phyloP scores from a whole-genome alignment of 2,113 vertebrate genomes.

The Paramormyrops kingsleyae region DNA sequence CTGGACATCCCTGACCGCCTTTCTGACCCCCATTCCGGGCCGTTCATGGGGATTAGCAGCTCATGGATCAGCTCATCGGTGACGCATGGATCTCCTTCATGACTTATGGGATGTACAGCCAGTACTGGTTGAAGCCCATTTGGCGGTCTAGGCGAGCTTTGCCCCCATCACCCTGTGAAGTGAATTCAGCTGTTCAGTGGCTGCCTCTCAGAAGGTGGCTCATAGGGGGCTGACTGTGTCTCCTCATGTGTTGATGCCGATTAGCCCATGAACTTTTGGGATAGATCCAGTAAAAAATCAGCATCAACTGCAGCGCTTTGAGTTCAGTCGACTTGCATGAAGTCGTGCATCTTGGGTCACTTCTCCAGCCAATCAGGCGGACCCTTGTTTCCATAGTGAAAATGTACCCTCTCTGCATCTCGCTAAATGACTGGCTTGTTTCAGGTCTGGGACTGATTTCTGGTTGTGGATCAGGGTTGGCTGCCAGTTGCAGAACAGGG shows the following conservation, averaged over 20 bases:
- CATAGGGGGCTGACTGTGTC: not conserved
- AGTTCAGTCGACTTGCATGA: not conserved
- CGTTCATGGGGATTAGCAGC: constrained; percentile 54
- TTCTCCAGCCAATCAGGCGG: not conserved
- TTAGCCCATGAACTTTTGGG: not conserved
- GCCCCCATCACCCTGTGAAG: not conserved
- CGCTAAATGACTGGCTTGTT: not conserved
- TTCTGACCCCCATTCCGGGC: constrained; percentile 44
- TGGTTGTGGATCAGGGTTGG: not conserved
- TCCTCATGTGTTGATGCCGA: not conserved
- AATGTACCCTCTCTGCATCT: not conserved
- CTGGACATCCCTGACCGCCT: not conserved
- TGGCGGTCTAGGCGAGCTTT: not conserved
- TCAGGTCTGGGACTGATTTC: not conserved
- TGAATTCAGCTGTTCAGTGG: not conserved
- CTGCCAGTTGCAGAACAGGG: not conserved
- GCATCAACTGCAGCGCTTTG: not conserved
- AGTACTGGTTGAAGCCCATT: not conserved
- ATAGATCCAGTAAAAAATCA: not conserved
- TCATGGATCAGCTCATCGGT: not conserved
- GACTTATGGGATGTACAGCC: not conserved
- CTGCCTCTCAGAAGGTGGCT: not conserved
- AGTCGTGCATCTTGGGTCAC: not conserved
- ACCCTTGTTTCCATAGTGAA: not conserved
- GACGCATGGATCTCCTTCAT: constrained; percentile 29